Percentiles rank a stretch among this genome's conserved stretches.
Conservation (phyloP, 2,888 invertebrate species). For the Byasa hedistus region DNA sequence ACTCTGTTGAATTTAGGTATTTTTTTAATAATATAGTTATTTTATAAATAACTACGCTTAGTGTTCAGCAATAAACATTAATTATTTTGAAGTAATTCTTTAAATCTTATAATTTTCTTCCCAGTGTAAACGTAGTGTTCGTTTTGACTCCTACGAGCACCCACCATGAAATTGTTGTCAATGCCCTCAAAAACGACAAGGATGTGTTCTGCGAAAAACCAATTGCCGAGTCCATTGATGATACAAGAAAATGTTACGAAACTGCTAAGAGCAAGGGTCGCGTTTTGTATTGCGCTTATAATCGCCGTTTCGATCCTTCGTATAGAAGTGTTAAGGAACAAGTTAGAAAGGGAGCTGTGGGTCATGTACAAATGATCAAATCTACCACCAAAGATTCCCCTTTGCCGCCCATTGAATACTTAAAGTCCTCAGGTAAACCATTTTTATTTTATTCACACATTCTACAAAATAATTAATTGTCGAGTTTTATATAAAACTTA, state of each 20-base stretch:
- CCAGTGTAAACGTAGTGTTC: conserved; percentile 75
- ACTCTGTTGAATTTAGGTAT: no score
- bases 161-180: conserved; percentile 78
- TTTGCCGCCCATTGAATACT: conserved; percentile 81
- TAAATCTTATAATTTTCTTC: not conserved
- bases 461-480: not conserved
- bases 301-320: conserved; percentile 84
- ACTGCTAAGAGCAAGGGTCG: conserved; percentile 76
- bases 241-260: conserved; percentile 79
- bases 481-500: not conserved
- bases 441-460: not conserved
- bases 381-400: conserved; percentile 84
- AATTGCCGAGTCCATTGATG: conserved; percentile 77
- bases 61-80: no score
- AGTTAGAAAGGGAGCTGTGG: conserved; percentile 79
- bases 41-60: no score
- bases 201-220: conserved; percentile 86
- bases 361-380: conserved; percentile 82
- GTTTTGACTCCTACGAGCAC: conserved; percentile 81
- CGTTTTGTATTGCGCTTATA: conserved; percentile 82
- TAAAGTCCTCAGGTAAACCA: conserved; percentile 77
- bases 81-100: not conserved
- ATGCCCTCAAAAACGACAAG: conserved; percentile 77
- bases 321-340: conserved; percentile 71
- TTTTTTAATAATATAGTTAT: no score